Evolutionary conservation across 2,113 vertebrate species (phyloP).

Genomic region (Oreotrochilus melanogaster): DNA sequence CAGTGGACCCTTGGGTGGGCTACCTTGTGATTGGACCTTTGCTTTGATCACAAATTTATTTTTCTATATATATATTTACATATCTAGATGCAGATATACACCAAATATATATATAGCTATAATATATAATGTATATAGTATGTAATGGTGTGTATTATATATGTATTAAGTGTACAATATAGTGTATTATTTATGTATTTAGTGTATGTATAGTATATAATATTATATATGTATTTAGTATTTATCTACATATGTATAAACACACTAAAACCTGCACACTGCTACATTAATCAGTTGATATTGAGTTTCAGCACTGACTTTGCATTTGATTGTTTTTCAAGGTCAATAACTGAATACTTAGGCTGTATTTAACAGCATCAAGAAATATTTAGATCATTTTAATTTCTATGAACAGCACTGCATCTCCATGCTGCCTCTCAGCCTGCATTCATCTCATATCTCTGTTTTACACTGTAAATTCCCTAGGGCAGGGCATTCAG

Average conservation of each 20-base stretch:
- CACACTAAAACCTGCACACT: neutral
- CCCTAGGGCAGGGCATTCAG: fast-evolving
- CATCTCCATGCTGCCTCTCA: neutral
- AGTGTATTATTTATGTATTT: too few relatives aligned
- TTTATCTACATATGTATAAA: too few relatives aligned
- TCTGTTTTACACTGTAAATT: neutral
- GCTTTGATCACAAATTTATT: neutral
- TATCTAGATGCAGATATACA: too few relatives aligned
- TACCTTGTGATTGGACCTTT: neutral
- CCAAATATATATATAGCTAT: too few relatives aligned
- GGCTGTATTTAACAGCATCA: neutral
- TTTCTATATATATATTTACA: too few relatives aligned
- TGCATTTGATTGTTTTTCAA: neutral
- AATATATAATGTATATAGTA: too few relatives aligned
- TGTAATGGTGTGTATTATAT: too few relatives aligned
- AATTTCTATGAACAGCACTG: neutral
- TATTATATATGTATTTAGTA: too few relatives aligned
- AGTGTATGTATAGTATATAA: too few relatives aligned
- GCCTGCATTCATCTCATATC: neutral
- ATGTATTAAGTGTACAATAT: too few relatives aligned
- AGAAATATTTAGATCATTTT: neutral
- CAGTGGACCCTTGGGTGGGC: neutral
- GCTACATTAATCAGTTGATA: neutral
- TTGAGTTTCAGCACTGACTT: neutral
- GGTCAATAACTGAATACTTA: neutral